phyloP scores from a whole-genome alignment of 2,113 vertebrate species.

The Puma concolor region DNA sequence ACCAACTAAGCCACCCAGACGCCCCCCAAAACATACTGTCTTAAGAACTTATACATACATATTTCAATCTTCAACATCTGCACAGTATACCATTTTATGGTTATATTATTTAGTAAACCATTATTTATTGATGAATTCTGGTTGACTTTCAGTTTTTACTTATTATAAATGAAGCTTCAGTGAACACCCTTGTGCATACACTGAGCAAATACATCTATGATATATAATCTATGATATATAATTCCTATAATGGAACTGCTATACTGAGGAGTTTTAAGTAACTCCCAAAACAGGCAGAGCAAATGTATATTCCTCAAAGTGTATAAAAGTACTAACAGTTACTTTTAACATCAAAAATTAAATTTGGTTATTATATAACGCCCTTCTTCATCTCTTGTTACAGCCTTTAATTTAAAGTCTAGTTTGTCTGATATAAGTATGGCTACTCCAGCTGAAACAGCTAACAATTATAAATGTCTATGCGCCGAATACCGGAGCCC shows the following conservation, averaged over 20 bases:
- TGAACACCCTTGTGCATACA: neutral
- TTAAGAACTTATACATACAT: neutral
- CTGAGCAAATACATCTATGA: neutral
- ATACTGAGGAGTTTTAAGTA: neutral
- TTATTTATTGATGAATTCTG: neutral
- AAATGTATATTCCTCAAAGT: neutral
- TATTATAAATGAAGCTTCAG: neutral
- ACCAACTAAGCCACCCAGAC: no score
- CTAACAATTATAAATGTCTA: no score
- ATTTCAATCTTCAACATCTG: neutral
- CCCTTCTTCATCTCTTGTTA: no score
- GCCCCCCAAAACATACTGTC: neutral
- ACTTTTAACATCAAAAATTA: slow-evolving; percentile 39
- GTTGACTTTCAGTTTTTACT: neutral
- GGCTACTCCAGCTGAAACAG: no score
- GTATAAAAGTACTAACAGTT: neutral
- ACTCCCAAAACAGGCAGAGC: neutral
- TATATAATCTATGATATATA: neutral
- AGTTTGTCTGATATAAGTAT: no score
- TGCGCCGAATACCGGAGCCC: no score
- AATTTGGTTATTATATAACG: neutral
- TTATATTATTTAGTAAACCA: neutral
- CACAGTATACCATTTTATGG: neutral
- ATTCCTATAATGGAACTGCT: neutral
- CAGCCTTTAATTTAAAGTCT: no score